Base-by-base conservation (phyloP, 2,113 vertebrate genomes). In the Datnioides undecimradiatus region DNA sequence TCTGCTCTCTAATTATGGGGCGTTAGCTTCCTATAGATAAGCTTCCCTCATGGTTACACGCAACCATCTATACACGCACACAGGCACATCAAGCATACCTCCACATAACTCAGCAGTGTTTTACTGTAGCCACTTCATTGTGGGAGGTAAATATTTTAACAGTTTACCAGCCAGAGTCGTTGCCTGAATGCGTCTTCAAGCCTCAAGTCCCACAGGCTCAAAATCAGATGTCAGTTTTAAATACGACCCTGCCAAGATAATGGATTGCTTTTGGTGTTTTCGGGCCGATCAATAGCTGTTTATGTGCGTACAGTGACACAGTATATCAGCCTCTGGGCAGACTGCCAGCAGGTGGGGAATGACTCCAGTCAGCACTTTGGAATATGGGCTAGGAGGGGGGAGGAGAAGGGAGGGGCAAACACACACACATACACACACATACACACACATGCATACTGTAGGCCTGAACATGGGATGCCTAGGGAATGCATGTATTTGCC, bases 271-370 rank as follows among this genome's bases (percentile, higher is more conserved):
- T 69, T 57, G 82, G 72, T 86, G 76, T 84, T 86, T 82, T 80
- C 60, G 43, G 63, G 62, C 57, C 5, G 55, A 91, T 94, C 93
- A 91, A 93, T 94, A 92, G 58, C 76, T 87, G 91, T 87, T 93
- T 90, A 90, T 91, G 86, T 79, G 84, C 84, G 73, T 85, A 80
- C 33, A 62, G 83, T 84, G 77, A 88, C 82, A 87, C 76, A 82
- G 52, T 89, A 88, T 84, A 89, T 88, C 89, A 90, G 88, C 84
- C 77, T 77, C 23, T 49, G 80, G 90, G 86, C 89, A 73, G 64
- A 41, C 82, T 17, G 88, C 90, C 87, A 89, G 80, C 38, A 76
- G 84, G 66, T 76, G 46, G 73, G 52, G 87, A 87, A 87, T 34
- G 29, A 79, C 70, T 80, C 27, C 74, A 86, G 88, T 94, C 93